Base-by-base conservation (phyloP, 2,797 vertebrate species). In the Acipenser transmontanus region DNA sequence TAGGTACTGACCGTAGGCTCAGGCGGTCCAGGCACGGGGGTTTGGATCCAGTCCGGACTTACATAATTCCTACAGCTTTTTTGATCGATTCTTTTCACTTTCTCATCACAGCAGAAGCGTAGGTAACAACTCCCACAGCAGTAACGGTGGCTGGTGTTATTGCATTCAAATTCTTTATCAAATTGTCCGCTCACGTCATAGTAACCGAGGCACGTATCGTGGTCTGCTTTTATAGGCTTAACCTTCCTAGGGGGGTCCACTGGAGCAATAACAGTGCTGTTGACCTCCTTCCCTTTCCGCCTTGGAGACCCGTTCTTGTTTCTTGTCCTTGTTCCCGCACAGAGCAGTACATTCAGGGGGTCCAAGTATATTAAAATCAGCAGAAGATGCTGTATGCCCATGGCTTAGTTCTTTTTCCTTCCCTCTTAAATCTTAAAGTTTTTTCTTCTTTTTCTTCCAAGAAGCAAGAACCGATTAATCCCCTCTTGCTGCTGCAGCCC, bases 61-160 rank as follows among this genome's bases (percentile, higher is more conserved):
- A 94, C 92, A 85, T 96, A 95, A 88, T 98, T 98, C 80, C 91
- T 97, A 82, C 96, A 98, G 77, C 74, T 78, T 80, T 87, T 89
- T 87, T 98, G 96, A 80, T 97, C 92, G 83, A 98, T 82, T 76
- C 95, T 92, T 84, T 96, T 95, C 61, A 88, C 91, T 47, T 92
- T 92, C 80, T 96, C 94, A 74, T 95, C 95, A 84, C 96, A 98
- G 87, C 96, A 98, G 86, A 97, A 98, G 80, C 96, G 94, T 77
- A 98, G 92, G 84, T 93, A 96, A 87, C 96, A 98, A 84, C 94
- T 96, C 76, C 96, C 96, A 82, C 96, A 98, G 84, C 96, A 98
- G 91, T 93, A 98, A 71, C 94, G 93, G 76, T 96, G 94, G 59
- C 95, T 93, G 63, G 94, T 98, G 84, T 98, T 98, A 91, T 98